Base-by-base conservation (phyloP, 2,888 invertebrate genomes). In the Orchestes rusci region DNA sequence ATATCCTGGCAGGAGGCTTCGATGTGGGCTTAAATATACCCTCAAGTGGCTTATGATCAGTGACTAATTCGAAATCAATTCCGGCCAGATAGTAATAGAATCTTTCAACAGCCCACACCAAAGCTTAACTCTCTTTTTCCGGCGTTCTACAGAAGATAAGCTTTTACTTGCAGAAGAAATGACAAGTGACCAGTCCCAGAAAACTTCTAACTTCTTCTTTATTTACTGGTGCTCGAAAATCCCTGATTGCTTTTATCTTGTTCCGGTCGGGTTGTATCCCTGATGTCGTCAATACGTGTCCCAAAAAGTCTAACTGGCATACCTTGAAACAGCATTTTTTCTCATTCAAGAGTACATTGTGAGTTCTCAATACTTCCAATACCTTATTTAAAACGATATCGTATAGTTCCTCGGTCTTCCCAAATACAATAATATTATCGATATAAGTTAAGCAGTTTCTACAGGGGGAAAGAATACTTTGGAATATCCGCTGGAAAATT, bases 61-160 rank as follows among this genome's bases (percentile, higher is more conserved):
- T 61, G 1, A 59, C 48, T 28, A 63, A 50, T 10, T 57, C 60
- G 2, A 52, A 73, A 3, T 59, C 52, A 7, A 62, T 45, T 10
- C 70, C 71, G 48, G 55, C 60, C 3, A 70, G 35, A 50, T 66
- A 71, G 23, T 59, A 54, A 43, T 66, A 58, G 52, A 69, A 71
- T 44, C 60, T 56, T 43, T 65, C 61, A 5, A 67, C 61, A 2
- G 60, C 28, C 55, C 58, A n/a, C n/a, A n/a, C n/a, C n/a, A n/a
- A n/a, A n/a, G n/a, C n/a, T n/a, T n/a, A n/a, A n/a, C n/a, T n/a
- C n/a, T n/a, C n/a, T n/a, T n/a, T n/a, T 49, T 63, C 64, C 56
- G 33, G 15, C 45, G 27, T 45, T 59, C 58, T 4, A 44, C 37
- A 2, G 40, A 37, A 12, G 56, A 48, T 13, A 60, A 43, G 37